These are phyloP conservation scores for Tonatia bakeri DNA, from an alignment of 2,113 vertebrate species.

Conservation along the genomic window DNA sequence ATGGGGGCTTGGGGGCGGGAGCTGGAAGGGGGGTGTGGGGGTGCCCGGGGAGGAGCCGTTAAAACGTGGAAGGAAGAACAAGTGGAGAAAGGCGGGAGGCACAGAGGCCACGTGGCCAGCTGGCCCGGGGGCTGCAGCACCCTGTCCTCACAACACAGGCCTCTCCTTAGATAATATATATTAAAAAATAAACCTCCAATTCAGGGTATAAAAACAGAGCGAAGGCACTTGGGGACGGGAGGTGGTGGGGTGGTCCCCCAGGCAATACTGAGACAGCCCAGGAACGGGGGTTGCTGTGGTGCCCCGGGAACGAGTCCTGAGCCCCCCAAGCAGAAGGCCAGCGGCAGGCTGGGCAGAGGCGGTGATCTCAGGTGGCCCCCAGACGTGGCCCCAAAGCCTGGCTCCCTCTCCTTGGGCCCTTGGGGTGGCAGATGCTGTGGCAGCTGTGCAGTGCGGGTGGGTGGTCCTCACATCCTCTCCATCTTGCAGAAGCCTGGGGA, in stretches of 20 bases:
- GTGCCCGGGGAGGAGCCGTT: not conserved
- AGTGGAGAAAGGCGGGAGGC: not conserved
- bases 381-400: not conserved
- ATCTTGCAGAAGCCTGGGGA: conserved; percentile 29
- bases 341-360: not conserved
- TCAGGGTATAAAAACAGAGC: conserved; percentile 66
- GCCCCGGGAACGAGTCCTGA: conserved; percentile 61
- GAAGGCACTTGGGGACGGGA: conserved; percentile 66
- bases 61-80: not conserved
- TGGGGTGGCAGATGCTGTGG: not conserved
- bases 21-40: accelerated
- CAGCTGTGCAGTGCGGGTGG: not conserved
- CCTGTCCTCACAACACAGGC: not conserved
- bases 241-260: not conserved
- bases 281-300: not conserved
- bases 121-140: not conserved
- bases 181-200: conserved; percentile 77
- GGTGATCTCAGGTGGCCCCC: not conserved
- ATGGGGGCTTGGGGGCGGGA: not conserved
- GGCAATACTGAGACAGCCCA: conserved; percentile 60
- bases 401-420: conserved; percentile 1
- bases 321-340: conserved; percentile 38
- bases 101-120: not conserved
- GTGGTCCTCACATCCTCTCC: not conserved
- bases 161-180: conserved; percentile 73